Conservation (phyloP, 2,888 invertebrate species). For the Parnassius orleans region DNA sequence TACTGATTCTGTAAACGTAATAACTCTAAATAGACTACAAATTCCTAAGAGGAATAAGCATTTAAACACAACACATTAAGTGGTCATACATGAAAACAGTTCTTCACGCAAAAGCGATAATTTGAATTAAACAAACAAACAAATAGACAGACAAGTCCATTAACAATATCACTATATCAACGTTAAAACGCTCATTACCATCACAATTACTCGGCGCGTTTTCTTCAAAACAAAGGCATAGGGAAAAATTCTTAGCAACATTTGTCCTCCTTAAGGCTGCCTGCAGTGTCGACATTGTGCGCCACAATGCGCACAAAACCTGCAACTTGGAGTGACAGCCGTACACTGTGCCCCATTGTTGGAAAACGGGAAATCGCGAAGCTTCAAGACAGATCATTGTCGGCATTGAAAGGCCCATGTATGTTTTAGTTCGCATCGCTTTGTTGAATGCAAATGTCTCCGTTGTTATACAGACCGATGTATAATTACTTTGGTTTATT, state of each 20-base stretch:
- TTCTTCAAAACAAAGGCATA: conserved; percentile 35
- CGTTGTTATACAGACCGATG: conserved; percentile 19
- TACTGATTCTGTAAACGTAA: too few species aligned
- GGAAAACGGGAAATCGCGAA: conserved; percentile 35
- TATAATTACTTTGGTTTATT: conserved; percentile 27
- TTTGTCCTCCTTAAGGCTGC: conserved; percentile 28
- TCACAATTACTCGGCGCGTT: conserved; percentile 36
- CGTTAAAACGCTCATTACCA: conserved; percentile 41
- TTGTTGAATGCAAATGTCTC: conserved; percentile 32
- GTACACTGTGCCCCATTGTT: conserved; percentile 27
- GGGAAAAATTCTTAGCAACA: conserved; percentile 35
- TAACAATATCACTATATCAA: conserved; percentile 30
- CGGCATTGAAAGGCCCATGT: conserved; percentile 26
- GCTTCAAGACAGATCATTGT: conserved; percentile 30
- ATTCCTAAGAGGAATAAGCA: background rate
- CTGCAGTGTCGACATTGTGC: conserved; percentile 32
- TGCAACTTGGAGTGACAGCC: conserved; percentile 32
- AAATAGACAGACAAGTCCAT: conserved; percentile 27
- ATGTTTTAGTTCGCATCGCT: conserved; percentile 31
- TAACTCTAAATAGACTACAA: too few species aligned
- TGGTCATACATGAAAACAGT: background rate
- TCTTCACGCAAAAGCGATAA: background rate
- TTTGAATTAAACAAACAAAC: conserved; percentile 26
- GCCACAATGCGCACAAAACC: conserved; percentile 32
- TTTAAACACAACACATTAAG: background rate